phyloP scores from a whole-genome alignment of 1,140 invertebrate genomes.

The Drosophila nikananu region DNA sequence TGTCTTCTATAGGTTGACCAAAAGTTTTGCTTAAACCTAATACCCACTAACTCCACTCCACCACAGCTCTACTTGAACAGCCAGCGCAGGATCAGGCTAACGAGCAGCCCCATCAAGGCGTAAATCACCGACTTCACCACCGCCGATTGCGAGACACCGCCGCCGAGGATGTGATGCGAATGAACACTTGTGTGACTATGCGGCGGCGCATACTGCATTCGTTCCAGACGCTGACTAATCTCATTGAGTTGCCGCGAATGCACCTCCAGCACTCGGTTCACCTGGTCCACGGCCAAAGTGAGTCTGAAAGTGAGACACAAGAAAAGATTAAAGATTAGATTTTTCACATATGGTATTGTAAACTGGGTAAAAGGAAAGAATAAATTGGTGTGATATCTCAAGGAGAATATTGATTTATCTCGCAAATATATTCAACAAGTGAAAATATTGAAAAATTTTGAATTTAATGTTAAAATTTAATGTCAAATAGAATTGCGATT shows the following conservation, averaged over 20 bases:
- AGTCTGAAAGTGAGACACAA: conserved; percentile 49
- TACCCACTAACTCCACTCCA: conserved; percentile 36
- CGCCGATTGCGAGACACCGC: conserved; percentile 52
- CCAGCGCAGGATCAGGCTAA: conserved; percentile 67
- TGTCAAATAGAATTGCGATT: background rate
- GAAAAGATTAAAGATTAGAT: background rate
- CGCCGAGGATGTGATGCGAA: conserved; percentile 41
- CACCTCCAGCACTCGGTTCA: conserved; percentile 68
- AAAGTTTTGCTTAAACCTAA: conserved; percentile 60
- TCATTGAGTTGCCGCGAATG: conserved; percentile 71
- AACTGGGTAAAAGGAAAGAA: too few species aligned
- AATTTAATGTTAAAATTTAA: background rate
- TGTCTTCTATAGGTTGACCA: conserved; percentile 61
- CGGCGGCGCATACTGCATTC: conserved; percentile 72
- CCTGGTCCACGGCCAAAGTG: conserved; percentile 61
- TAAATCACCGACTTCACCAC: conserved; percentile 64
- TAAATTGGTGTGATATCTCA: too few species aligned
- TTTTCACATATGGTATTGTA: background rate
- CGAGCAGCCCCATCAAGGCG: conserved; percentile 58
- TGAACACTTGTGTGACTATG: conserved; percentile 5
- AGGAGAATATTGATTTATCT: background rate
- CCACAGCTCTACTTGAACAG: conserved; percentile 62
- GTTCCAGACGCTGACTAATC: conserved; percentile 68
- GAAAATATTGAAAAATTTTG: background rate
- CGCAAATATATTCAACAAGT: background rate